Evolutionary conservation across 2,888 invertebrate genomes (phyloP).

Genomic region (Gymnoscelis rufifasciata): DNA sequence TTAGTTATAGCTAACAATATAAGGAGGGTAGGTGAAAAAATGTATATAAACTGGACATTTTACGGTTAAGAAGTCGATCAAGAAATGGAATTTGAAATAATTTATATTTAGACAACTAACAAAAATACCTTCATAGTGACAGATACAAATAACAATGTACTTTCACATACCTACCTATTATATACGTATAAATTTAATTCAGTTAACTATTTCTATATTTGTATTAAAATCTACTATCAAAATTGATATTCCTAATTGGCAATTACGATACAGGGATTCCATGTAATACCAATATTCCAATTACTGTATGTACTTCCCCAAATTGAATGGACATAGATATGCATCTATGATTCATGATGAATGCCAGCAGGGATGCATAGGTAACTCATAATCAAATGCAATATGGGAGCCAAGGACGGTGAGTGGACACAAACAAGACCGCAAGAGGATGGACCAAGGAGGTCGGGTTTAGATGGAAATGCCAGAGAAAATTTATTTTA

Average conservation of each 20-base stretch:
- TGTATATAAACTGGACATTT: too few relatives aligned
- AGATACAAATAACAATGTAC: too few relatives aligned
- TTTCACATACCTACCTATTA: too few relatives aligned
- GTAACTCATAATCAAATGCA: slow-evolving; percentile 59
- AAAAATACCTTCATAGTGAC: too few relatives aligned
- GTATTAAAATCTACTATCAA: background rate
- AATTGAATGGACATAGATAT: background rate
- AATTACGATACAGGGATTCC: slow-evolving; percentile 5
- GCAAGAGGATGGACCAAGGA: slow-evolving; percentile 29
- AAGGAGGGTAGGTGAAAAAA: too few relatives aligned
- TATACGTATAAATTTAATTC: too few relatives aligned
- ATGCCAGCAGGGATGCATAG: slow-evolving; percentile 36
- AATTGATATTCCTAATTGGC: slow-evolving; percentile 6
- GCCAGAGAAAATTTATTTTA: too few relatives aligned
- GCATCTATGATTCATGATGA: slow-evolving; percentile 21
- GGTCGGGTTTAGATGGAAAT: background rate
- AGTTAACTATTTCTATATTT: too few relatives aligned
- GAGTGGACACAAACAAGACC: slow-evolving; percentile 69
- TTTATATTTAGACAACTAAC: too few relatives aligned
- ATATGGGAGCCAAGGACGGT: slow-evolving; percentile 48
- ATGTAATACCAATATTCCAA: slow-evolving; percentile 6
- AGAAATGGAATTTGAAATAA: too few relatives aligned
- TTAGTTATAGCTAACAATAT: too few relatives aligned
- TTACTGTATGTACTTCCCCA: slow-evolving; percentile 26
- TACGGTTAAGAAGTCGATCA: too few relatives aligned